Evolutionary conservation across 2,113 vertebrate species (phyloP).

Genomic region (Opisthocomus hoazin): DNA sequence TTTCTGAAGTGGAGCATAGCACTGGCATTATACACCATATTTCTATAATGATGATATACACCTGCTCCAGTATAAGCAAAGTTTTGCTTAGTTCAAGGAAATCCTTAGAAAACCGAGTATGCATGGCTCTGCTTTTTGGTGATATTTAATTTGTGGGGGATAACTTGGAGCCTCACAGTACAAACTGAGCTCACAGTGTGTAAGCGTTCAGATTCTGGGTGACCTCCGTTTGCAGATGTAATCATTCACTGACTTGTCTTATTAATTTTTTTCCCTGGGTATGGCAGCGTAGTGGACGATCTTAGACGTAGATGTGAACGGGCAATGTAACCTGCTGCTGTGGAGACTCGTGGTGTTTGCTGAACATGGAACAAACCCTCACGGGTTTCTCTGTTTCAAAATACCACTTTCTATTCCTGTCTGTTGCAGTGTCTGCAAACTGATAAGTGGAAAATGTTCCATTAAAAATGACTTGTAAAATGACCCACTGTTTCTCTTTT

Average conservation of each 20-base stretch:
- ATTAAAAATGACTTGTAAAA: background rate
- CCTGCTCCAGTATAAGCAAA: background rate
- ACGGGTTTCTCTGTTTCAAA: background rate
- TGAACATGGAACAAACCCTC: background rate
- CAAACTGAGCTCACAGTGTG: background rate
- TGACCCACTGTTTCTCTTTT: background rate
- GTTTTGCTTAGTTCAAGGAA: background rate
- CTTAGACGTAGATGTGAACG: background rate
- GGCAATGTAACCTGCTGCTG: background rate
- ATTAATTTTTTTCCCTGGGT: background rate
- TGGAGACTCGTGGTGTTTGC: background rate
- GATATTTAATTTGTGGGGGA: background rate
- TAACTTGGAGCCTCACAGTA: background rate
- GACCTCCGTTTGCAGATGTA: background rate
- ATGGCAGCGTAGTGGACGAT: background rate
- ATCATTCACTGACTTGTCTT: background rate
- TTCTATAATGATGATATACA: background rate
- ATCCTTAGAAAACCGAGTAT: background rate
- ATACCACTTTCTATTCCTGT: background rate
- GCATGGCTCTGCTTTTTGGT: background rate
- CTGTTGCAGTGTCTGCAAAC: background rate
- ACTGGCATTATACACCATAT: background rate
- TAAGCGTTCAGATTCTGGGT: background rate
- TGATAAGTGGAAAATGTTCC: background rate
- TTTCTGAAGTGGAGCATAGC: background rate